phyloP scores from a whole-genome alignment of 2,888 invertebrate genomes.

The Pristionchus japonicus region DNA sequence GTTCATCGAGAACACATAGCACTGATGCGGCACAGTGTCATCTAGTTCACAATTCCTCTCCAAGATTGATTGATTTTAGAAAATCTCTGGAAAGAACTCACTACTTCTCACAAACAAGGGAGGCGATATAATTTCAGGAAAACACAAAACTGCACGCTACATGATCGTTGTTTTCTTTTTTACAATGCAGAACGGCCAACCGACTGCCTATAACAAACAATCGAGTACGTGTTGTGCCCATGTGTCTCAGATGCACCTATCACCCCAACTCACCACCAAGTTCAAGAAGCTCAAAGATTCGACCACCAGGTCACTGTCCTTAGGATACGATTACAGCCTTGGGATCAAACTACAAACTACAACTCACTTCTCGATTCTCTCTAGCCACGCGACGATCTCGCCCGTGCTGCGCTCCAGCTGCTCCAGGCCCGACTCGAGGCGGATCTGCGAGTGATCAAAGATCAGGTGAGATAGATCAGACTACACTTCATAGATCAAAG shows the following conservation, averaged over 20 bases:
- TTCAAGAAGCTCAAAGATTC: too few species aligned
- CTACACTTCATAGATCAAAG: not conserved
- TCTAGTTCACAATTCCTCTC: not conserved
- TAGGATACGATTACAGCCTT: too few species aligned
- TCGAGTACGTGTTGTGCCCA: too few species aligned
- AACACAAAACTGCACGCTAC: not conserved
- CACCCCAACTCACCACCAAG: too few species aligned
- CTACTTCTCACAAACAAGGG: not conserved
- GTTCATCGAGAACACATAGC: not conserved
- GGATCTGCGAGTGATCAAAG: not conserved
- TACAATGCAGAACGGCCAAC: too few species aligned
- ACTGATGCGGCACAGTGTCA: not conserved
- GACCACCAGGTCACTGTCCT: too few species aligned
- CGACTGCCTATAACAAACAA: too few species aligned
- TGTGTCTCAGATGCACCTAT: too few species aligned
- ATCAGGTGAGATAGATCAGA: not conserved
- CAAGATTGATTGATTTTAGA: not conserved
- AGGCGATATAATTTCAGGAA: not conserved
- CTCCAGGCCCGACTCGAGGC: conserved; percentile 78
- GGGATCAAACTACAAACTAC: not conserved
- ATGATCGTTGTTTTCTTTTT: too few species aligned
- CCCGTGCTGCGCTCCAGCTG: conserved; percentile 90
- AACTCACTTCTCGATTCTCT: conserved; percentile 78
- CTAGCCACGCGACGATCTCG: conserved; percentile 80
- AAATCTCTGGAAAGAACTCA: not conserved